A percentile compares a stretch with the other conserved stretches of the same genome.
phyloP scores from a whole-genome alignment of 2,888 invertebrate species.

The Tachina grossa region DNA sequence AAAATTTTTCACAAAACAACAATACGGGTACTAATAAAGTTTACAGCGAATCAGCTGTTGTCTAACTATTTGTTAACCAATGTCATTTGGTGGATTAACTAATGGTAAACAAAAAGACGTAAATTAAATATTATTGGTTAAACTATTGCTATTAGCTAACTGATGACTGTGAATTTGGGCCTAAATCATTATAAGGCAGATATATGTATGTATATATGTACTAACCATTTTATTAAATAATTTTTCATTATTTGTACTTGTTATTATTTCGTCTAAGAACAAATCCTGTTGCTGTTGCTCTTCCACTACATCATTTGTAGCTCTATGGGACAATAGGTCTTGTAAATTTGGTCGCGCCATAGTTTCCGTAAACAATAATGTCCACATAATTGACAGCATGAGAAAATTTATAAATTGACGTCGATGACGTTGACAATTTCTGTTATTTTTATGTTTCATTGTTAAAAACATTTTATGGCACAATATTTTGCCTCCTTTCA shows the following conservation, averaged over 20 bases:
- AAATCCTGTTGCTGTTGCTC: constrained; percentile 48
- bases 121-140: too few species aligned
- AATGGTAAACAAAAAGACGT: too few species aligned
- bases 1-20: too few species aligned
- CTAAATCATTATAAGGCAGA: too few species aligned
- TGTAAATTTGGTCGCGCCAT: constrained; percentile 64
- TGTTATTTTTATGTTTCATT: constrained; percentile 43
- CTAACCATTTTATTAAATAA: constrained; percentile 72
- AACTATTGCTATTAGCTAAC: too few species aligned
- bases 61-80: too few species aligned
- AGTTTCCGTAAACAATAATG: constrained; percentile 64
- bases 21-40: too few species aligned
- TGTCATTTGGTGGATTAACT: too few species aligned
- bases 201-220: not conserved
- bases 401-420: constrained; percentile 55
- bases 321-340: constrained; percentile 47
- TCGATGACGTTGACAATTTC: constrained; percentile 21
- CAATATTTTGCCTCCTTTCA: constrained; percentile 28
- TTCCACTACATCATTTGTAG: constrained; percentile 26
- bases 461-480: constrained; percentile 42
- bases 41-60: too few species aligned
- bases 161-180: too few species aligned
- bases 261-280: constrained; percentile 75
- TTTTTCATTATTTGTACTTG: constrained; percentile 71
- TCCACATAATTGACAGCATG: constrained; percentile 66